These are phyloP conservation scores for Rhynchonema sp. DNA, from an alignment of 2,888 invertebrate genomes.

Conservation along the genomic window DNA sequence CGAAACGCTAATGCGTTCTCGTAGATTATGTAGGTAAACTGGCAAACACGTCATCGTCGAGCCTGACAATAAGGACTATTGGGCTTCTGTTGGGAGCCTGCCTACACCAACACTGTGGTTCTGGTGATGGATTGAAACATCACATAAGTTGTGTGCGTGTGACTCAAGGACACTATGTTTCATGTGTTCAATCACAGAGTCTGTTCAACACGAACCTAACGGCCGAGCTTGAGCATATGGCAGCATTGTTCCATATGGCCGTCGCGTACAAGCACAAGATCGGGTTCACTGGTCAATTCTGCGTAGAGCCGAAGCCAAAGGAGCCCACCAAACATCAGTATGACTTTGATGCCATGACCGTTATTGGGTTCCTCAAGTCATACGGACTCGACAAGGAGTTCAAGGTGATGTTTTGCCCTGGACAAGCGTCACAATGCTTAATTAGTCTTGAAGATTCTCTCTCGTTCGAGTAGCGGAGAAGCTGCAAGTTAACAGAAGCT, in stretches of 20 bases:
- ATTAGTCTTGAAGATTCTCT: too few species aligned
- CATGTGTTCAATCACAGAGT: slow-evolving; percentile 31
- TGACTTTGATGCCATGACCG: slow-evolving; percentile 45
- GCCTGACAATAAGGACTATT: too few species aligned
- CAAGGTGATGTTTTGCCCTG: slow-evolving; percentile 29
- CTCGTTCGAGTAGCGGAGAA: too few species aligned
- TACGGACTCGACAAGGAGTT: slow-evolving; percentile 43
- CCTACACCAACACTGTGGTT: too few species aligned
- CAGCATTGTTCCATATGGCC: slow-evolving; percentile 42
- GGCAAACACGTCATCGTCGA: too few species aligned
- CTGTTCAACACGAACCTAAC: slow-evolving; percentile 42
- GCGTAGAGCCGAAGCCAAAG: slow-evolving; percentile 39
- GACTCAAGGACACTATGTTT: too few species aligned
- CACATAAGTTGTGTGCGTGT: too few species aligned
- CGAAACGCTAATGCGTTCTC: too few species aligned
- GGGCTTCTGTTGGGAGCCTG: too few species aligned
- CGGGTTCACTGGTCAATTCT: slow-evolving; percentile 41
- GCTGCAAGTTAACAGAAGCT: too few species aligned
- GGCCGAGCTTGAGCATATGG: slow-evolving; percentile 43
- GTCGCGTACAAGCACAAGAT: slow-evolving; percentile 45
- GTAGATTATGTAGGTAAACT: too few species aligned
- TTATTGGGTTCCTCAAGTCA: slow-evolving; percentile 42
- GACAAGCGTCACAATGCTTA: not conserved
- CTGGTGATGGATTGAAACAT: too few species aligned
- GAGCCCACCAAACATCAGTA: slow-evolving; percentile 39